phyloP scores from a whole-genome alignment of 2,113 vertebrate species.

The Smithornis capensis region DNA sequence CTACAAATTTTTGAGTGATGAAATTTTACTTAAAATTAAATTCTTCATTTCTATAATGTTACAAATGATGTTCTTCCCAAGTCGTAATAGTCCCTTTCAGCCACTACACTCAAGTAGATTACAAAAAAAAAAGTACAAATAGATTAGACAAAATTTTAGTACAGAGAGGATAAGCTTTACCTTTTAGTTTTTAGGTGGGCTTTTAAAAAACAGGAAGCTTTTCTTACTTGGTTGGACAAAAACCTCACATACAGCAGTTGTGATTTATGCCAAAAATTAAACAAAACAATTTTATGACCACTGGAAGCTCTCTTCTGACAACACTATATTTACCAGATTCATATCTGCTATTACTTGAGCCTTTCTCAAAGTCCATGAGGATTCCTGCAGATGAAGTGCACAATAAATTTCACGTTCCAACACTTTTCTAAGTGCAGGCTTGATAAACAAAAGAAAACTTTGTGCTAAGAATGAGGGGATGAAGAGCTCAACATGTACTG shows the following conservation, averaged over 20 bases:
- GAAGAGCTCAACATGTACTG: not conserved
- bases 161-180: not conserved
- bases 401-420: not conserved
- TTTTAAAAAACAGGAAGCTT: not conserved
- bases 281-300: not conserved
- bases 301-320: not conserved
- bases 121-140: not conserved
- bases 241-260: not conserved
- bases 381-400: not conserved
- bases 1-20: not conserved
- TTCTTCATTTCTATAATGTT: not conserved
- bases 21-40: not conserved
- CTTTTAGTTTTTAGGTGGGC: not conserved
- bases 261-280: constrained; percentile 20
- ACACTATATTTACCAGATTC: not conserved
- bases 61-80: not conserved
- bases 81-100: not conserved
- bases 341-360: not conserved
- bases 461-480: not conserved
- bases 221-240: not conserved
- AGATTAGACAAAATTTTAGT: not conserved
- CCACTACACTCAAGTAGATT: not conserved
- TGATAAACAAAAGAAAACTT: not conserved
- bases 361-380: not conserved
- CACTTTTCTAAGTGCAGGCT: not conserved